phyloP scores from a whole-genome alignment of 2,113 vertebrate species.

The Strix aluco region DNA sequence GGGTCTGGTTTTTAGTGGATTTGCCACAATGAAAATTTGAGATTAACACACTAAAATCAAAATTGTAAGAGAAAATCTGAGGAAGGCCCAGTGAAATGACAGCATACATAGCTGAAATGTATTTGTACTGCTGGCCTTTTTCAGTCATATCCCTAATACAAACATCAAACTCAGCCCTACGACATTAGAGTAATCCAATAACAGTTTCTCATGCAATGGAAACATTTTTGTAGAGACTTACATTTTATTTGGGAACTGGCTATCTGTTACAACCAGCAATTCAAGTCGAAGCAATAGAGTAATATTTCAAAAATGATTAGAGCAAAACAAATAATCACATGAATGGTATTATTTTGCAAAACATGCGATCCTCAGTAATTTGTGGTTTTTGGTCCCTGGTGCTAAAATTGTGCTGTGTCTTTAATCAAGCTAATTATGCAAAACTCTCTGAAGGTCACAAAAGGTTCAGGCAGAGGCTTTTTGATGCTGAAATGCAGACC shows the following conservation, averaged over 20 bases:
- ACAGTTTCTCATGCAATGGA: slow-evolving; percentile 12
- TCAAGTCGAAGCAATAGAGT: slow-evolving; percentile 35
- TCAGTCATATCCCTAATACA: background rate
- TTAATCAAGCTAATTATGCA: slow-evolving; percentile 70
- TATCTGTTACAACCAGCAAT: slow-evolving; percentile 52
- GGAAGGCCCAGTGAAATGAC: background rate
- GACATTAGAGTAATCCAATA: background rate
- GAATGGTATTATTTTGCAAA: slow-evolving; percentile 67
- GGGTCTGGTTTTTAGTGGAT: background rate
- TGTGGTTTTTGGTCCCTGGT: slow-evolving; percentile 55
- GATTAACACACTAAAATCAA: background rate
- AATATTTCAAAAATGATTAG: slow-evolving; percentile 66
- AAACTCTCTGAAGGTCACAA: slow-evolving; percentile 58
- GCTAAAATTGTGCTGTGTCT: slow-evolving; percentile 62
- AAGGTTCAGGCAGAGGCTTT: slow-evolving; percentile 55
- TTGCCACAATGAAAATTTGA: background rate
- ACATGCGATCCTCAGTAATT: slow-evolving; percentile 49
- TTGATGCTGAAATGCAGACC: slow-evolving; percentile 39
- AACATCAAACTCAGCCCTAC: background rate
- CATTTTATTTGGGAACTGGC: slow-evolving; percentile 20
- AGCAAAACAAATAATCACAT: slow-evolving; percentile 66
- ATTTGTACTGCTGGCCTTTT: background rate
- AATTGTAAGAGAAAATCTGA: background rate
- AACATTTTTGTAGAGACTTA: slow-evolving; percentile 36
- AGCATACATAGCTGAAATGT: background rate